Conservation (phyloP, 2,113 vertebrate species). For the Trochalopteron elliotii region DNA sequence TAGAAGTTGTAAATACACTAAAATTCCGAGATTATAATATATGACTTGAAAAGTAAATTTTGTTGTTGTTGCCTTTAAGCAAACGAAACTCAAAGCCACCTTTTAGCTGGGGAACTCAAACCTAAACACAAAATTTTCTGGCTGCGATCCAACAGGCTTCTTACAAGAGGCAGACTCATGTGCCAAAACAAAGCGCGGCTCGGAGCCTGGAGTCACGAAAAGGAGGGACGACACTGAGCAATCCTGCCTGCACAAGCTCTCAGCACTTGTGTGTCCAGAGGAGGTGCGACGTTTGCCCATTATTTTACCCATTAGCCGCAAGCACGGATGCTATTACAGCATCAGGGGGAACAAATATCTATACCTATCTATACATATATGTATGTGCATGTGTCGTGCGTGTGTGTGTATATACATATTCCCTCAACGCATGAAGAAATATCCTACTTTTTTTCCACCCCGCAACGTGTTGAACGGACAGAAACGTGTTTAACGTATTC, state of each 20-base stretch:
- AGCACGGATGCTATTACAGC: rapidly evolving
- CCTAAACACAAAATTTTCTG: background rate
- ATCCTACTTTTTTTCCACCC: rapidly evolving
- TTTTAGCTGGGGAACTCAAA: background rate
- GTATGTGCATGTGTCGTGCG: rapidly evolving
- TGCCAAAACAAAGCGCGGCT: background rate
- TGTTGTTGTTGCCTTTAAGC: background rate
- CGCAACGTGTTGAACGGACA: background rate
- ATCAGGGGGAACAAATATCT: rapidly evolving
- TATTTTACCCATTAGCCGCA: background rate
- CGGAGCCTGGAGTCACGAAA: background rate
- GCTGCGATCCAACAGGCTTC: background rate
- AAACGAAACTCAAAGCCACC: background rate
- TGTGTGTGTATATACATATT: rapidly evolving
- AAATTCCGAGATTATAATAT: background rate
- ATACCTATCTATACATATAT: too few species aligned
- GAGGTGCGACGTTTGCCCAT: background rate
- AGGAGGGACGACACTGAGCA: rapidly evolving
- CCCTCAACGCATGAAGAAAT: rapidly evolving
- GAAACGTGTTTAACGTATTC: background rate
- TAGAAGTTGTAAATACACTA: background rate
- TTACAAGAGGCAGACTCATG: background rate
- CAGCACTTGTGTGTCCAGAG: background rate
- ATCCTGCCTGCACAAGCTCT: background rate
- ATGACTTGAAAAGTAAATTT: background rate